A percentile compares a stretch with the other conserved stretches of the same genome.
Evolutionary conservation across 2,888 invertebrate genomes (phyloP).

Genomic region (Protophormia terraenovae): DNA sequence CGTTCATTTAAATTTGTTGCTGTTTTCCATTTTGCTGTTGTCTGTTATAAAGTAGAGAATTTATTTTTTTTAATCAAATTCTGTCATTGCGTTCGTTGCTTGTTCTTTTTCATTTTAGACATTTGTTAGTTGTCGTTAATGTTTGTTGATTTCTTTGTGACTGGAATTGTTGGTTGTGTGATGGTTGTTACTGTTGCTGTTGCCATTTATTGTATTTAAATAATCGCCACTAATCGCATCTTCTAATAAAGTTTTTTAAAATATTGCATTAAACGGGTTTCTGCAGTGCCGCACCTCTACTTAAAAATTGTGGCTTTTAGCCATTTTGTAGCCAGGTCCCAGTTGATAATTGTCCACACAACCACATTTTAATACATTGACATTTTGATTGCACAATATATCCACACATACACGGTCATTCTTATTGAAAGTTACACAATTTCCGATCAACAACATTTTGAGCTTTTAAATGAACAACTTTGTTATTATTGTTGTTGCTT

Average conservation of each 20-base stretch:
- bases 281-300: constrained; percentile 48
- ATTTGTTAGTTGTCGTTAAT: constrained; percentile 4
- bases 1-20: background rate
- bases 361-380: constrained; percentile 12
- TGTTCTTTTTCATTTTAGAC: background rate
- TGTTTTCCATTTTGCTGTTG: constrained; percentile 8
- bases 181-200: background rate
- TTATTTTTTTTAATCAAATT: constrained; percentile 65
- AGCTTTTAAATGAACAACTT: background rate
- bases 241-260: constrained; percentile 71
- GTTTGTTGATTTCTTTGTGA: background rate
- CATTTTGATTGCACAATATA: constrained; percentile 23
- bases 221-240: constrained; percentile 58
- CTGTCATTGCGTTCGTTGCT: constrained; percentile 18
- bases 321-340: constrained; percentile 38
- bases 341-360: background rate
- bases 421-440: background rate
- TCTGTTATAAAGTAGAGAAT: constrained; percentile 57
- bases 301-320: constrained; percentile 18
- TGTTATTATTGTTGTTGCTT: constrained; percentile 13
- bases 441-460: constrained; percentile 31
- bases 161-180: constrained; percentile 30
- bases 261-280: constrained; percentile 73
- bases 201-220: constrained; percentile 51
- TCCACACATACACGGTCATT: background rate